Evolutionary conservation across 1,140 invertebrate species (phyloP).

Genomic region (Heliconius hewitsoni): DNA sequence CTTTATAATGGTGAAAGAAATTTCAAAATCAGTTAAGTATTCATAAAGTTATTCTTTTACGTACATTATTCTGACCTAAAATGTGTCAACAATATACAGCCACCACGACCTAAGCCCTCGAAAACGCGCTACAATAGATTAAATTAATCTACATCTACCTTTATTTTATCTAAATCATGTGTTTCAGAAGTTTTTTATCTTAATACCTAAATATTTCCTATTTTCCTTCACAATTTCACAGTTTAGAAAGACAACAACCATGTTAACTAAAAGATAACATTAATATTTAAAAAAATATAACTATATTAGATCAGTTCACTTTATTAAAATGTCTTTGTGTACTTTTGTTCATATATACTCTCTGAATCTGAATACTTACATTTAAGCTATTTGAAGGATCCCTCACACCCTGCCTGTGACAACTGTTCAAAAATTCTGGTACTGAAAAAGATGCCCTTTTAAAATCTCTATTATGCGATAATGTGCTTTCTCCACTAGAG

Average conservation of each 20-base stretch:
- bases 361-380: not conserved
- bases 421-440: slow-evolving; percentile 14
- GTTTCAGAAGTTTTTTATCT: not conserved
- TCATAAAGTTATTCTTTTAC: too few species aligned
- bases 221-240: not conserved
- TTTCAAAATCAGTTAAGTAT: too few species aligned
- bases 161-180: not conserved
- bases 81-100: too few species aligned
- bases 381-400: not conserved
- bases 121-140: not conserved
- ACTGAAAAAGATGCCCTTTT: slow-evolving; percentile 16
- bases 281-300: too few species aligned
- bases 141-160: not conserved
- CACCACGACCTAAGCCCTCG: too few species aligned
- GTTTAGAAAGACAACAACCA: not conserved
- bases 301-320: too few species aligned
- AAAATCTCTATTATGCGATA: slow-evolving; percentile 8
- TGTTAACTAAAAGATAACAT: too few species aligned
- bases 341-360: too few species aligned
- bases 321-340: too few species aligned
- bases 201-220: not conserved
- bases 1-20: too few species aligned
- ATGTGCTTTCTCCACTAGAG: not conserved
- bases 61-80: too few species aligned
- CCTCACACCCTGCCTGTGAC: not conserved